These are phyloP conservation scores for Caerostris darwini DNA, from an alignment of 1,140 invertebrate species.

Conservation along the genomic window DNA sequence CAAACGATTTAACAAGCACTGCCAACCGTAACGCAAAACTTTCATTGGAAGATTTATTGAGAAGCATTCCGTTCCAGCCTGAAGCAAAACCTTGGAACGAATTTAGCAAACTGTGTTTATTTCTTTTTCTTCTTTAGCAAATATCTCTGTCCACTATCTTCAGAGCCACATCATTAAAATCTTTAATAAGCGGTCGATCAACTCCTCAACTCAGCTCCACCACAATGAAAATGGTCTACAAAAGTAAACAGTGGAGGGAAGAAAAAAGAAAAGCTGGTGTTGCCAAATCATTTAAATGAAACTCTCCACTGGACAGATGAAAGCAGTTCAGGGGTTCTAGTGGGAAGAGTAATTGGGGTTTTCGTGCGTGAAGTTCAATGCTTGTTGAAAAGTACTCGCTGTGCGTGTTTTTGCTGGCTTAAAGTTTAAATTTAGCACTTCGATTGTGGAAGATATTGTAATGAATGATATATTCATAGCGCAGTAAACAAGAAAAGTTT, in stretches of 20 bases:
- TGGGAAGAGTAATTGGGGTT: too few species aligned
- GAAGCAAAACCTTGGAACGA: background rate
- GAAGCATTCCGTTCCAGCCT: slow-evolving; percentile 42
- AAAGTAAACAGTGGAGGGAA: slow-evolving; percentile 26
- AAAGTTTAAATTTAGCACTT: too few species aligned
- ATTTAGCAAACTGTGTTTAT: slow-evolving; percentile 5
- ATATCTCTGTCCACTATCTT: slow-evolving; percentile 42
- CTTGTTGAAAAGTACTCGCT: too few species aligned
- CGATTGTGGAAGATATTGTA: too few species aligned
- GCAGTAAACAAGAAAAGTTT: too few species aligned
- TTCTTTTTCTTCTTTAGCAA: slow-evolving; percentile 7
- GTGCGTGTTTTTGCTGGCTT: too few species aligned
- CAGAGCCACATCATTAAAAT: slow-evolving; percentile 33
- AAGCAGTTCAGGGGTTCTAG: too few species aligned
- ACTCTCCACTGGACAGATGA: too few species aligned
- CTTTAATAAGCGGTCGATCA: slow-evolving; percentile 57
- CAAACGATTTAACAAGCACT: slow-evolving; percentile 16
- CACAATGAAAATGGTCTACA: slow-evolving; percentile 21
- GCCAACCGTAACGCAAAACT: slow-evolving; percentile 32
- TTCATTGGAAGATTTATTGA: slow-evolving; percentile 27
- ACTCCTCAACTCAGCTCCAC: slow-evolving; percentile 14
- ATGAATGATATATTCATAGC: too few species aligned
- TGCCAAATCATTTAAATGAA: slow-evolving; percentile 29
- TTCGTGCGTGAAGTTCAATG: too few species aligned
- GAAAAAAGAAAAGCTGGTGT: background rate